Base-by-base conservation (phyloP, 2,888 invertebrate species). In the Trisateles emortualis region DNA sequence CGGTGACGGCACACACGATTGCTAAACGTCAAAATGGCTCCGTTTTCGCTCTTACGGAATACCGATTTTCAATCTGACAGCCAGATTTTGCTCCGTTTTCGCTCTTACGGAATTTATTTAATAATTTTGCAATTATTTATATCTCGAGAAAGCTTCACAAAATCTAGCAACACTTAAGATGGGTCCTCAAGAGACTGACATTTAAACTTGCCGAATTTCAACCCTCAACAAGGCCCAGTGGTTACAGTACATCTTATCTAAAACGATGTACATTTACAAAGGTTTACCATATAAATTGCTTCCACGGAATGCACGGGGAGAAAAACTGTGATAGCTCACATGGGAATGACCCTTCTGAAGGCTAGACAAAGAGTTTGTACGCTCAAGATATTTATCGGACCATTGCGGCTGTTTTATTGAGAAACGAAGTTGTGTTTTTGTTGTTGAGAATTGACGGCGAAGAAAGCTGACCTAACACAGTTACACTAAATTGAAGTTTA, bases 231-330 rank as follows among this genome's bases (percentile, higher is more conserved):
- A 59, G 70, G 51, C 59, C 64, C 67, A 46, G 39, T 32, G 50
- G 59, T 67, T 59, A 63, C 65, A 53, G 46, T 36, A 41, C 49
- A 42, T 76, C 79, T 82, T 83, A 83, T 83, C 84, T 71, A 50
- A 53, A 72, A 72, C 74, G 68, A 72, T 79, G 80, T 78, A 81
- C 80, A 79, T 81, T 83, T 78, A 74, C 75, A 83, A 75, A 69
- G 75, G 81, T 81, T 86, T 86, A 79, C 82, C 86, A 86, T 86
- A 85, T 85, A 86, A 85, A 86, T 86, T 84, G 86, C 76, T 76
- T 79, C 78, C 73, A 76, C 60, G 78, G 79, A 80, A 82, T 82
- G 78, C 79, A 81, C 76, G 77, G 78, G 71, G 75, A 72, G 78
- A 76, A 76, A 78, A 76, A 74, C 76, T 74, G 64, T 73, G 74